phyloP scores from a whole-genome alignment of 2,888 invertebrate genomes.

The Athrips mouffetella region DNA sequence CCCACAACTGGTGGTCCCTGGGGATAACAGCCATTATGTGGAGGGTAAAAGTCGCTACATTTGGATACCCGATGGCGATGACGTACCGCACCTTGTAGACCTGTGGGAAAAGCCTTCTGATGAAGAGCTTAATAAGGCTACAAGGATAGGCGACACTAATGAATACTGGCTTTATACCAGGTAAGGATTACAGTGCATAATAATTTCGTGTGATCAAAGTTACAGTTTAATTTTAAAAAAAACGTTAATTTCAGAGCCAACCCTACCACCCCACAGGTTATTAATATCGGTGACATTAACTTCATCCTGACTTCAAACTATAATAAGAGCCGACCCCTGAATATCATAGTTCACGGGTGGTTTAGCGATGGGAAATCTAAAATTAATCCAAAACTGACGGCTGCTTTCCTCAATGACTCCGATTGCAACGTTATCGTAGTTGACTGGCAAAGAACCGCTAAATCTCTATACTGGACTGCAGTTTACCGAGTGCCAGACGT shows the following conservation, averaged over 20 bases:
- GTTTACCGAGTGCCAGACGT: conserved; percentile 43
- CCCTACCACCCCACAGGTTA: conserved; percentile 40
- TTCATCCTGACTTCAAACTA: conserved; percentile 48
- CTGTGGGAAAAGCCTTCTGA: conserved; percentile 40
- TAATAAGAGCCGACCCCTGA: conserved; percentile 32
- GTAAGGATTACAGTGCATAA: conserved; percentile 21
- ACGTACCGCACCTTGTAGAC: conserved; percentile 53
- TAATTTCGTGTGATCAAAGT: neutral
- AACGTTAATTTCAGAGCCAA: conserved; percentile 37
- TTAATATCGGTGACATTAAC: conserved; percentile 45
- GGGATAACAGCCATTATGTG: conserved; percentile 64
- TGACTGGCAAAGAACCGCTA: conserved; percentile 54
- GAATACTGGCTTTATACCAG: conserved; percentile 56
- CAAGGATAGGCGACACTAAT: conserved; percentile 54
- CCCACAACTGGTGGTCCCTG: conserved; percentile 48
- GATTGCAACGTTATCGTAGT: conserved; percentile 63
- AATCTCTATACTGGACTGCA: conserved; percentile 8
- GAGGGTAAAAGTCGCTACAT: conserved; percentile 64
- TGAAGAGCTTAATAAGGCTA: conserved; percentile 21
- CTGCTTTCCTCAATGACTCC: conserved; percentile 45
- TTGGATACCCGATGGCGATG: conserved; percentile 65
- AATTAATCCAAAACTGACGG: conserved; percentile 41
- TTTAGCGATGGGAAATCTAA: conserved; percentile 44
- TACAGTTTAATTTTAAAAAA: neutral
- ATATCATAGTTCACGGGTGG: conserved; percentile 60